phyloP scores from a whole-genome alignment of 2,888 invertebrate genomes.

The Zelleria hepariella region DNA sequence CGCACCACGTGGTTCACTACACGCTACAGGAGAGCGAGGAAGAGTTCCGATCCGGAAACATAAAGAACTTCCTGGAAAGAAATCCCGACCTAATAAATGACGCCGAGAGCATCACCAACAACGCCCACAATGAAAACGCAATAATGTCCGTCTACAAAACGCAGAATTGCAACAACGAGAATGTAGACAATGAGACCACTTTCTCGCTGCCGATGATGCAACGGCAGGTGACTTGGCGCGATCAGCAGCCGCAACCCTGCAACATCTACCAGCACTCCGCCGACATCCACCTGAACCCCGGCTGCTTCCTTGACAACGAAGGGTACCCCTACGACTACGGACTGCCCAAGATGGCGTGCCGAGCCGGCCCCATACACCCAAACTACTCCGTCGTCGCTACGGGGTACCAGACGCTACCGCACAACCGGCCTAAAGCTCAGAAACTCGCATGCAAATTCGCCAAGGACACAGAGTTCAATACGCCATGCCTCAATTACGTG shows the following conservation, averaged over 20 bases:
- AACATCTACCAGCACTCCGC: slow-evolving; percentile 77
- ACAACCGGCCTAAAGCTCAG: slow-evolving; percentile 76
- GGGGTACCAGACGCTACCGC: slow-evolving; percentile 84
- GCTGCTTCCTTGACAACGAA: slow-evolving; percentile 82
- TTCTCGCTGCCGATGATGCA: slow-evolving; percentile 32
- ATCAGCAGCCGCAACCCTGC: slow-evolving; percentile 62
- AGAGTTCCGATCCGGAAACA: slow-evolving; percentile 63
- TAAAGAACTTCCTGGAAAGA: slow-evolving; percentile 74
- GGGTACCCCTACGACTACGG: slow-evolving; percentile 87
- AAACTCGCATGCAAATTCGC: slow-evolving; percentile 64
- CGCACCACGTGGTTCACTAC: slow-evolving; percentile 70
- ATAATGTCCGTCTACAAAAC: slow-evolving; percentile 59
- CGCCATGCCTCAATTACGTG: slow-evolving; percentile 43
- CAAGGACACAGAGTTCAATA: slow-evolving; percentile 63
- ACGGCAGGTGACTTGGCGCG: slow-evolving; percentile 71
- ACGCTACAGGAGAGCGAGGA: slow-evolving; percentile 63
- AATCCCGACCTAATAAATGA: slow-evolving; percentile 87
- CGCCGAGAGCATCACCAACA: slow-evolving; percentile 74
- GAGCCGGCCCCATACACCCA: slow-evolving; percentile 52
- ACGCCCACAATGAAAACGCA: slow-evolving; percentile 59
- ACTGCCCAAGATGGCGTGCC: slow-evolving; percentile 75
- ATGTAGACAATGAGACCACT: slow-evolving; percentile 57
- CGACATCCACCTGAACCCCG: slow-evolving; percentile 81
- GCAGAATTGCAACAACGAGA: slow-evolving; percentile 44
- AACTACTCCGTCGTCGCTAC: slow-evolving; percentile 58